A percentile compares a stretch with the other conserved stretches of the same genome.
Evolutionary conservation across 2,113 vertebrate genomes (phyloP).

Genomic region (Gnathonemus longibarbis): DNA sequence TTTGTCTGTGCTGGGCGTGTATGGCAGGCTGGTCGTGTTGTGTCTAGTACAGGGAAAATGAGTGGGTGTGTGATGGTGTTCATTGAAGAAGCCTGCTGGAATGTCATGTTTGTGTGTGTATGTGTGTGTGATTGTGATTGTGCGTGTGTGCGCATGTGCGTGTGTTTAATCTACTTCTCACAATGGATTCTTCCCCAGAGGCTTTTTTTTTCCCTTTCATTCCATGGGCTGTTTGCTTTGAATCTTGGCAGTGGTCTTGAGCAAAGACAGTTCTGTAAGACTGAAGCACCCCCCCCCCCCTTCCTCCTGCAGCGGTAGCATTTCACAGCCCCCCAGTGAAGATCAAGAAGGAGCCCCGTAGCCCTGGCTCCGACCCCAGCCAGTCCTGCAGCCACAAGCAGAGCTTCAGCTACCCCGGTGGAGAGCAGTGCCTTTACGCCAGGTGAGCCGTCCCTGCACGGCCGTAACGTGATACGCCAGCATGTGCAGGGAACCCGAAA

Average conservation of each 20-base stretch:
- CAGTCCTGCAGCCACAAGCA: slow-evolving; percentile 84
- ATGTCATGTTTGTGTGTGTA: slow-evolving; percentile 43
- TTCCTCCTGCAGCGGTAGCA: slow-evolving; percentile 69
- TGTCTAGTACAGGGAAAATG: slow-evolving; percentile 49
- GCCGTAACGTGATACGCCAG: not conserved
- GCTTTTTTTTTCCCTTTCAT: not conserved
- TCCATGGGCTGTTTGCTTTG: not conserved
- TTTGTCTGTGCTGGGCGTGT: slow-evolving; percentile 33
- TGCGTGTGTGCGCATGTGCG: not conserved
- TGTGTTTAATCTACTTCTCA: slow-evolving; percentile 8
- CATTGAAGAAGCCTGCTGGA: slow-evolving; percentile 43
- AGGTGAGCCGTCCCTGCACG: slow-evolving; percentile 61
- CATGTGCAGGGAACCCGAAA: not conserved
- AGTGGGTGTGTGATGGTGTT: slow-evolving; percentile 39
- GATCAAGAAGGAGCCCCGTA: slow-evolving; percentile 90
- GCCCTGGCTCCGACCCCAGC: slow-evolving; percentile 72
- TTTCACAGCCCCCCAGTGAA: slow-evolving; percentile 92
- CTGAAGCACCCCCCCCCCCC: slow-evolving; percentile 21
- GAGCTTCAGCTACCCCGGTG: slow-evolving; percentile 67
- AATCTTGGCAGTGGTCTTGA: slow-evolving; percentile 29
- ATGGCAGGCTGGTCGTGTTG: slow-evolving; percentile 48
- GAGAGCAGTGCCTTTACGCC: slow-evolving; percentile 93
- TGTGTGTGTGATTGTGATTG: slow-evolving; percentile 23
- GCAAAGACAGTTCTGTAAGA: slow-evolving; percentile 6
- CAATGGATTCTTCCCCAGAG: not conserved